Conservation (phyloP, 2,113 vertebrate genomes). For the Orientallactaga bullata region DNA sequence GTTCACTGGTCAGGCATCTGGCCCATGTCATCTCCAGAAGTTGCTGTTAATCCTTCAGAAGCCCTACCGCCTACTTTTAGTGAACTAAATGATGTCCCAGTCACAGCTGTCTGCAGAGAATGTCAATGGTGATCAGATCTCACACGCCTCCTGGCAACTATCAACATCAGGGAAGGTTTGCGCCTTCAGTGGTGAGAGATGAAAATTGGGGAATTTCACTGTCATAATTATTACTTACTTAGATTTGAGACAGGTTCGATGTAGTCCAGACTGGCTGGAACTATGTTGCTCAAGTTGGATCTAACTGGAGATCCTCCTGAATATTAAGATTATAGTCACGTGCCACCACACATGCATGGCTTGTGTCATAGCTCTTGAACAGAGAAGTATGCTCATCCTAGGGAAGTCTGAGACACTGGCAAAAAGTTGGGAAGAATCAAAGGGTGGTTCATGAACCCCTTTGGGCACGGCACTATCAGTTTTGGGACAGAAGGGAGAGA, state of each 20-base stretch:
- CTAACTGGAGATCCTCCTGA: too few relatives aligned
- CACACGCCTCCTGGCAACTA: background rate
- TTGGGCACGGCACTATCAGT: too few relatives aligned
- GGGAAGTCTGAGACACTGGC: background rate
- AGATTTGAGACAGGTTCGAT: background rate
- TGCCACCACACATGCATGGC: too few relatives aligned
- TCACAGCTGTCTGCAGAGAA: background rate
- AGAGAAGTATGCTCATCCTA: background rate
- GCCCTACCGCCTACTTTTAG: background rate
- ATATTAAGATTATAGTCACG: too few relatives aligned
- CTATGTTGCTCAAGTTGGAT: too few relatives aligned
- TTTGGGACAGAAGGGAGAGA: background rate
- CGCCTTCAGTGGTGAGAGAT: accelerated
- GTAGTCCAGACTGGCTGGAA: background rate
- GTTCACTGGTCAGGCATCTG: background rate
- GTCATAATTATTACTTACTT: background rate
- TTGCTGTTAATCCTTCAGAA: background rate
- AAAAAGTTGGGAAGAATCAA: background rate
- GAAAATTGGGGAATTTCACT: background rate
- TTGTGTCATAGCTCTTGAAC: background rate
- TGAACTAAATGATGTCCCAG: background rate
- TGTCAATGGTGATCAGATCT: background rate
- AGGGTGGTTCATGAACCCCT: background rate
- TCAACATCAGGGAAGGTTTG: background rate
- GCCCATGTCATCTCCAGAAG: background rate